These are phyloP conservation scores for Numenius arquata DNA, from an alignment of 2,113 vertebrate genomes.

Conservation along the genomic window DNA sequence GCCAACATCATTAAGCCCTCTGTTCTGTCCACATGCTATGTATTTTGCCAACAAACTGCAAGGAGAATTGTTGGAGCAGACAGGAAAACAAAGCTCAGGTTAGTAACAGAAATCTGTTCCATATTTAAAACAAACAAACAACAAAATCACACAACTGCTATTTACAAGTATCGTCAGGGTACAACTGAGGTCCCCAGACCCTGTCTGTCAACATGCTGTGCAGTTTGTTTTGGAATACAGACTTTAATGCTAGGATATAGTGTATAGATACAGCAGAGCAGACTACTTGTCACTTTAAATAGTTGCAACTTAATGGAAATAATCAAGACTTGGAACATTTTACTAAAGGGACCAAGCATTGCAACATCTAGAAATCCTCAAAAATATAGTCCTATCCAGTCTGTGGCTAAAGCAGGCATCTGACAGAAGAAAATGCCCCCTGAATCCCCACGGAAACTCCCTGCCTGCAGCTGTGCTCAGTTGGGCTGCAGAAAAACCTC, in stretches of 20 bases:
- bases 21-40: constrained; percentile 78
- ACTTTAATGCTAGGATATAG: rapidly evolving
- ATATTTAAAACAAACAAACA: background rate
- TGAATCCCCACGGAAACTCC: rapidly evolving
- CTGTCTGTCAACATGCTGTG: rapidly evolving
- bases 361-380: rapidly evolving
- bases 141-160: rapidly evolving
- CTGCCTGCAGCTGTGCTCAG: background rate
- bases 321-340: rapidly evolving
- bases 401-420: rapidly evolving
- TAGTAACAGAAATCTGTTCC: background rate
- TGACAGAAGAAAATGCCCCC: rapidly evolving
- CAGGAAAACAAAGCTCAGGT: constrained; percentile 69
- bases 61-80: constrained; percentile 60
- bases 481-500: background rate
- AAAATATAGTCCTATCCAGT: rapidly evolving
- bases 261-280: rapidly evolving
- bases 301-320: rapidly evolving
- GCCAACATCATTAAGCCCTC: constrained; percentile 82
- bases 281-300: rapidly evolving
- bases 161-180: rapidly evolving
- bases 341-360: rapidly evolving
- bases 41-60: constrained; percentile 79
- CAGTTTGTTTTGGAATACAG: rapidly evolving
- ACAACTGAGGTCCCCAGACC: background rate